Conservation (phyloP, 2,888 invertebrate genomes). For the Parnassius smintheus region DNA sequence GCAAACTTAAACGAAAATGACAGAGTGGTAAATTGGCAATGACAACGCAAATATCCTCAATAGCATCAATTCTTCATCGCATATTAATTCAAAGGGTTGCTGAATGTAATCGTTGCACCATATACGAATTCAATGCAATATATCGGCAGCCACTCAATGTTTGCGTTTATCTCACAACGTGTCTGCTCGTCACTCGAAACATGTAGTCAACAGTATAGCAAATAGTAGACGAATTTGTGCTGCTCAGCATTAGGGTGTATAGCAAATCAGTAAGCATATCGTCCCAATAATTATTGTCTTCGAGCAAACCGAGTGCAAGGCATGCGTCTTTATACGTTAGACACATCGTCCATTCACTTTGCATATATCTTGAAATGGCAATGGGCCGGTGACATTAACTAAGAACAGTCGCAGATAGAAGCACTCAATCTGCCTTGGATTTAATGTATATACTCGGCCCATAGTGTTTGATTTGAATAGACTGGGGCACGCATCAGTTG, state of each 20-base stretch:
- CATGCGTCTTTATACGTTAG: slow-evolving; percentile 34
- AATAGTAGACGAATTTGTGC: slow-evolving; percentile 27
- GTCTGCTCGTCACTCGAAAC: slow-evolving; percentile 8
- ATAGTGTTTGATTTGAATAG: background rate
- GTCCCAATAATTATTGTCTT: slow-evolving; percentile 26
- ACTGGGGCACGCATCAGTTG: too few species aligned
- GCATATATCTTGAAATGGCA: too few species aligned
- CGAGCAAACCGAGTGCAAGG: slow-evolving; percentile 35
- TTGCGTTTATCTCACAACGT: slow-evolving; percentile 32
- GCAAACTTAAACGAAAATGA: too few species aligned
- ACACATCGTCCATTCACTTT: slow-evolving; percentile 29
- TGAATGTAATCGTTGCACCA: slow-evolving; percentile 21
- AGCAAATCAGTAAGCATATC: too few species aligned
- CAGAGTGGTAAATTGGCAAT: slow-evolving; percentile 18
- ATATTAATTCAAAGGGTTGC: slow-evolving; percentile 16
- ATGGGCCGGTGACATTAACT: too few species aligned
- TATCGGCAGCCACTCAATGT: slow-evolving; percentile 34
- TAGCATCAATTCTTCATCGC: slow-evolving; percentile 29
- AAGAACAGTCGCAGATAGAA: slow-evolving; percentile 27
- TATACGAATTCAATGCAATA: background rate
- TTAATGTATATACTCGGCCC: slow-evolving; percentile 4
- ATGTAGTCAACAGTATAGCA: slow-evolving; percentile 30
- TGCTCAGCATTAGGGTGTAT: too few species aligned
- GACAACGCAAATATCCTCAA: slow-evolving; percentile 33
- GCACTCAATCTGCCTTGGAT: slow-evolving; percentile 31